Base-by-base conservation (phyloP, 1,140 invertebrate species). In the Anastrepha obliqua region DNA sequence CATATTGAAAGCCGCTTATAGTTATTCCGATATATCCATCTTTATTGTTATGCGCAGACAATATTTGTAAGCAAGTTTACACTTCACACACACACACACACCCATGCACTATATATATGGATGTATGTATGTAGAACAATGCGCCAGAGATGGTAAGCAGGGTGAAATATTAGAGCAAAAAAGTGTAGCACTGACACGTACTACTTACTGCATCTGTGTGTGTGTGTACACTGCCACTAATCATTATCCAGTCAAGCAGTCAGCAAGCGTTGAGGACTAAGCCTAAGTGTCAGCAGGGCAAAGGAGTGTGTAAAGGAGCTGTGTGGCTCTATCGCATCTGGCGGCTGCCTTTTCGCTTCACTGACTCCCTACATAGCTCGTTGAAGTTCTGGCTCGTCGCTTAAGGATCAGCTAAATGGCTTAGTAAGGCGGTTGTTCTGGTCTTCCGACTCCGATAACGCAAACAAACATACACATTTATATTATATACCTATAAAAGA, bases 181-280 rank as follows among this genome's bases (percentile, higher is more conserved):
- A 81, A 81, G 47, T 81, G 47, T 81, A 81, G 20, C 74, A 81
- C 51, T 81, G 47, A 81, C 74, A 81, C 74, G 47, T 81, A 81
- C 74, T 81, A 47, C 15, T 1, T 7, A 44, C 42, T 51, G 17
- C 74, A 2, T 67, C 20, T 58, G 1, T 13, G 29, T n/a, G 15
- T 9, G 7, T 62, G 15, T 3, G 17, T 29, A 9, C 17, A 58
- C n/a, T 62, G 42, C 47, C 47, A 47, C 42, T 81, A 81, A 81
- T 58, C 47, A 81, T 81, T 81, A 81, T 81, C 74, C 74, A 81
- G 74, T 81, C 74, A 81, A 81, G 74, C 74, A 81, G 74, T 81
- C 47, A 81, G 74, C 47, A 17, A 8, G 47, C 51, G 8, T 15
- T 6, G 47, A 55, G 74, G 7, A 81, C n/a, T 81, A 81, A 81